Evolutionary conservation across 2,113 vertebrate genomes (phyloP), one percentile per base, ranked within the genome.

Genomic region (Lutjanus erythropterus): DNA sequence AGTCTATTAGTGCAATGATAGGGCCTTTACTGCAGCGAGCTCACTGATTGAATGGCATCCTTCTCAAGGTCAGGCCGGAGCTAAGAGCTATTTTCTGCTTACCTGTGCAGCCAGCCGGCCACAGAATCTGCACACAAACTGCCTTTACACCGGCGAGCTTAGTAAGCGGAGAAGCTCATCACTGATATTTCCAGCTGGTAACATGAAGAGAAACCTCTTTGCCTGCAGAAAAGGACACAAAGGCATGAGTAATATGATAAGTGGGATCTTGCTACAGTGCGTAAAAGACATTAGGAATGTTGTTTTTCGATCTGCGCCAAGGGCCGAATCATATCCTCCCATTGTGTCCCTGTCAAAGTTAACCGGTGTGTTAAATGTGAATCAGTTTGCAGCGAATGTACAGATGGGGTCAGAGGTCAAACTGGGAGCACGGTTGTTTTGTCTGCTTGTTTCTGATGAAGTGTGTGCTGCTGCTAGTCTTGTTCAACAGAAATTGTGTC

Each of bases 51-150:
- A 89, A 92, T 92, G 90, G 87, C 91, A 85, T 90, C 88, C 87
- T 75, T 71, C 60, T 92, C 91, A 92, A 93, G 94, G 93, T 94
- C 93, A 90, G 91, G 73, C 81, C 25, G 25, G 60, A 82, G 89
- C 90, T 91, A 87, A 91, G 87, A 93, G 91, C 82, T 89, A 88
- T 94, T 91, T 93, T 93, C 82, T 92, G 92, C 92, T 94, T 92
- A 94, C 93, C 93, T 93, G 92, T 90, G 91, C 91, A 92, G 91
- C 84, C 85, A 75, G 79, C 59, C 87, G 64, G 86, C 88, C 88
- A 90, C 88, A 79, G 86, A 79, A 91, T 90, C 89, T 89, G 84
- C 86, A 85, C 86, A 86, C 89, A 85, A 81, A 89, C 90, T 83
- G 85, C 84, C 90, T 89, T 83, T 86, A 83, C 91, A 85, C 68